phyloP scores from a whole-genome alignment of 2,888 invertebrate species.

The Margaritifera margaritifera region DNA sequence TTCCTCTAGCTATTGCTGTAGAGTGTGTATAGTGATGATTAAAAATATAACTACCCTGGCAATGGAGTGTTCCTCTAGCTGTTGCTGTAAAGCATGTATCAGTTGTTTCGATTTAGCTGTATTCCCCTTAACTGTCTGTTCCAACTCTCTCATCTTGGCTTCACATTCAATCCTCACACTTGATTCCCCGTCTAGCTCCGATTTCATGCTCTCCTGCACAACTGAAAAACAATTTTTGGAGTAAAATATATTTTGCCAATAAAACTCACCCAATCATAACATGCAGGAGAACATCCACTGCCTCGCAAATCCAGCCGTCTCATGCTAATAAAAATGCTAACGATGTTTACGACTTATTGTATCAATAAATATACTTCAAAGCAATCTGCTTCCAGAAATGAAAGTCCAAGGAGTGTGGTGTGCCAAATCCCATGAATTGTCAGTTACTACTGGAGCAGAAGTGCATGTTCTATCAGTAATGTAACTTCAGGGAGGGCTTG shows the following conservation, averaged over 20 bases:
- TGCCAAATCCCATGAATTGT: too few relatives aligned
- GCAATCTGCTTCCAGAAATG: too few relatives aligned
- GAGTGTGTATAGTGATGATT: too few relatives aligned
- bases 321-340: too few relatives aligned
- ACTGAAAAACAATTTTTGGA: conserved; percentile 18
- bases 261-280: neutral
- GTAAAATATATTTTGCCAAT: neutral
- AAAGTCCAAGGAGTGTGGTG: too few relatives aligned
- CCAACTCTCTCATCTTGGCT: conserved; percentile 62
- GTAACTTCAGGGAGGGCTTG: too few relatives aligned
- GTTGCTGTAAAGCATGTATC: conserved; percentile 67
- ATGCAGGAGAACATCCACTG: neutral
- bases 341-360: too few relatives aligned
- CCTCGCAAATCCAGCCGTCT: too few relatives aligned
- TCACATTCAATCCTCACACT: conserved; percentile 59
- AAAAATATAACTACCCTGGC: conserved; percentile 61
- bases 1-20: neutral
- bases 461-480: too few relatives aligned
- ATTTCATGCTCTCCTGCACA: conserved; percentile 67
- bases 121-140: conserved; percentile 61
- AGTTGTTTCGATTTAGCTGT: conserved; percentile 69
- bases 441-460: too few relatives aligned
- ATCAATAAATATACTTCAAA: too few relatives aligned
- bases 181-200: conserved; percentile 70
- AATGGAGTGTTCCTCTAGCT: conserved; percentile 70